Evolutionary conservation across 2,797 vertebrate species (phyloP).

Genomic region (Remorina albescens): DNA sequence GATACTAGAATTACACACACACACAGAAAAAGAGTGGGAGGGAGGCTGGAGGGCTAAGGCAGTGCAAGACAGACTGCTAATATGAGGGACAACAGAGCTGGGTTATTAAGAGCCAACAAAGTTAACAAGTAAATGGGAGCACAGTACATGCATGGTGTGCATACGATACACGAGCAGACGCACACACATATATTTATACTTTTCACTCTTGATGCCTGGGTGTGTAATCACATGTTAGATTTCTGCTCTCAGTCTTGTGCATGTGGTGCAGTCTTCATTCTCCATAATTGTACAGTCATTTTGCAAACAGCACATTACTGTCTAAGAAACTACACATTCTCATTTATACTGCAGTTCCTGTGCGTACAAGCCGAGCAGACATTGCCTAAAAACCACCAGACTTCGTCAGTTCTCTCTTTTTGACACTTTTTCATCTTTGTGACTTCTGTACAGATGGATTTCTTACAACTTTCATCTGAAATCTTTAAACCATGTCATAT

Average conservation of each 20-base stretch:
- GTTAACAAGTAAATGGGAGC: conserved; percentile 12
- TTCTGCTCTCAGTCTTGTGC: conserved; percentile 65
- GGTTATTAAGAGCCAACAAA: conserved; percentile 24
- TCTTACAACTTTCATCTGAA: conserved; percentile 24
- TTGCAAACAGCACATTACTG: conserved; percentile 78
- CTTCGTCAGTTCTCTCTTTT: conserved; percentile 8
- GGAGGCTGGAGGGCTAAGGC: background rate
- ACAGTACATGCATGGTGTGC: conserved; percentile 13
- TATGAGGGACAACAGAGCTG: conserved; percentile 8
- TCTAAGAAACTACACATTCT: conserved; percentile 73
- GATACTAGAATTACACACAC: conserved; percentile 33
- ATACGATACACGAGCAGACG: conserved; percentile 33
- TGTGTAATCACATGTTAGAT: conserved; percentile 82
- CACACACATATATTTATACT: conserved; percentile 30
- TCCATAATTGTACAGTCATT: conserved; percentile 84
- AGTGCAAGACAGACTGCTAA: conserved; percentile 5
- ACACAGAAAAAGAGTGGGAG: conserved; percentile 4
- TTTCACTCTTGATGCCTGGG: conserved; percentile 60
- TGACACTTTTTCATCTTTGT: conserved; percentile 22
- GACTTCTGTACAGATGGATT: conserved; percentile 36
- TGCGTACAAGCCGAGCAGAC: conserved; percentile 10
- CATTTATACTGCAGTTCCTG: conserved; percentile 56
- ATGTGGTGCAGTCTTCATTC: conserved; percentile 72
- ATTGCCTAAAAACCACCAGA: conserved; percentile 11
- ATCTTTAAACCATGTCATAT: conserved; percentile 29